These are phyloP conservation scores for Galerucella calmariensis DNA, from an alignment of 2,888 invertebrate species.

Conservation along the genomic window DNA sequence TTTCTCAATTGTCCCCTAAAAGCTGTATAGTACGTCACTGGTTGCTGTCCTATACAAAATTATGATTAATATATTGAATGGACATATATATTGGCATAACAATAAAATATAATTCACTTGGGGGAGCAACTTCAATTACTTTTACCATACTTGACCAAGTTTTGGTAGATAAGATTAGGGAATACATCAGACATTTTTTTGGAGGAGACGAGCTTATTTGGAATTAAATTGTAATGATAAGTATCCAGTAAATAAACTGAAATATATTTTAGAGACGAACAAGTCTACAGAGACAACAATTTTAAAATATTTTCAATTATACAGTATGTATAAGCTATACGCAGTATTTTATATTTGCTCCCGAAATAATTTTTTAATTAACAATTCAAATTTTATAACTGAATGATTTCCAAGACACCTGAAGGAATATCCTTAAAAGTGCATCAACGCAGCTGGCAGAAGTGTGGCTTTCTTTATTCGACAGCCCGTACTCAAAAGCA, in stretches of 20 bases:
- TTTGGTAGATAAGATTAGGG: slow-evolving; percentile 1
- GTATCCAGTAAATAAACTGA: too few species aligned
- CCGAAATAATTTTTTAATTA: not conserved
- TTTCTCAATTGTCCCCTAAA: too few species aligned
- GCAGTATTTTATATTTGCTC: not conserved
- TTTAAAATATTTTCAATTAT: too few species aligned
- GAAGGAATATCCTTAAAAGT: not conserved
- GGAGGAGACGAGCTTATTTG: too few species aligned
- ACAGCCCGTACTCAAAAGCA: not conserved
- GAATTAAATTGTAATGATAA: too few species aligned
- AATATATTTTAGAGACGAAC: too few species aligned
- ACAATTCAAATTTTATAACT: too few species aligned
- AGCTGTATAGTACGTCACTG: not conserved
- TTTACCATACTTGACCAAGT: slow-evolving; percentile 12
- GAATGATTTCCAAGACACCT: not conserved
- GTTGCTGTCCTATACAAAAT: slow-evolving; percentile 23
- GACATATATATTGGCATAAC: slow-evolving; percentile 27
- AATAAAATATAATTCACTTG: slow-evolving; percentile 6
- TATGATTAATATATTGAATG: slow-evolving; percentile 34
- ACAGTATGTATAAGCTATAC: too few species aligned
- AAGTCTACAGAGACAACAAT: too few species aligned
- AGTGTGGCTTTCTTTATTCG: not conserved
- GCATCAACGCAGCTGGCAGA: not conserved
- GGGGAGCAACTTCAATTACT: slow-evolving; percentile 15
- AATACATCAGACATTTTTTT: not conserved